phyloP scores from a whole-genome alignment of 2,113 vertebrate genomes.

The Petrocephalus zakoni region DNA sequence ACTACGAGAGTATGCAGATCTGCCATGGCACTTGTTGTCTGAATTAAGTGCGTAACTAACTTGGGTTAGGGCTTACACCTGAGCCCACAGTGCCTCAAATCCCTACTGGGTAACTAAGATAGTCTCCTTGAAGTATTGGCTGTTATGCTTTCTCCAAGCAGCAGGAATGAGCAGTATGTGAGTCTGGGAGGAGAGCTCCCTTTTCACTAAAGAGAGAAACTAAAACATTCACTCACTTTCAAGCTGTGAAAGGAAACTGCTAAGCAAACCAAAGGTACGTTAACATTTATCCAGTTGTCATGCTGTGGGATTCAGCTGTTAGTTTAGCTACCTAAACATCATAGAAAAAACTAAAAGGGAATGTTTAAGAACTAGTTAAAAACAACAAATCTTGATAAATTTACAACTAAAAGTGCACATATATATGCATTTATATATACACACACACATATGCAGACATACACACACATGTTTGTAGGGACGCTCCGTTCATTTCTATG shows the following conservation, averaged over 20 bases:
- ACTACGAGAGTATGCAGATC: not conserved
- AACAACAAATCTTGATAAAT: not conserved
- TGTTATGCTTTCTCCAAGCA: not conserved
- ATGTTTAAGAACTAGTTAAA: not conserved
- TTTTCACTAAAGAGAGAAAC: not conserved
- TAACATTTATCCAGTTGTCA: not conserved
- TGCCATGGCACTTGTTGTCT: slow-evolving; percentile 8
- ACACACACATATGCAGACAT: too few species aligned
- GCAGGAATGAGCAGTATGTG: not conserved
- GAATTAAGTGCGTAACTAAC: not conserved
- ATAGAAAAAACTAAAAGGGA: too few species aligned
- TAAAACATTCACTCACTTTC: not conserved
- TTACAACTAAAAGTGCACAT: not conserved
- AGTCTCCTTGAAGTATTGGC: not conserved
- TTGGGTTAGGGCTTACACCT: not conserved
- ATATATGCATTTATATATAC: too few species aligned
- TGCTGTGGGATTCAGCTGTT: not conserved
- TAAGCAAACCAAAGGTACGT: not conserved
- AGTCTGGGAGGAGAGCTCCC: not conserved
- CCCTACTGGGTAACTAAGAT: not conserved
- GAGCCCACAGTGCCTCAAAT: not conserved
- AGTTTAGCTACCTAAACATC: not conserved
- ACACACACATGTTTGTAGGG: too few species aligned
- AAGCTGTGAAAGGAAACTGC: not conserved
- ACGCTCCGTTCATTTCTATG: too few species aligned